Conservation (phyloP, 2,113 vertebrate species). For the Talpa occidentalis region DNA sequence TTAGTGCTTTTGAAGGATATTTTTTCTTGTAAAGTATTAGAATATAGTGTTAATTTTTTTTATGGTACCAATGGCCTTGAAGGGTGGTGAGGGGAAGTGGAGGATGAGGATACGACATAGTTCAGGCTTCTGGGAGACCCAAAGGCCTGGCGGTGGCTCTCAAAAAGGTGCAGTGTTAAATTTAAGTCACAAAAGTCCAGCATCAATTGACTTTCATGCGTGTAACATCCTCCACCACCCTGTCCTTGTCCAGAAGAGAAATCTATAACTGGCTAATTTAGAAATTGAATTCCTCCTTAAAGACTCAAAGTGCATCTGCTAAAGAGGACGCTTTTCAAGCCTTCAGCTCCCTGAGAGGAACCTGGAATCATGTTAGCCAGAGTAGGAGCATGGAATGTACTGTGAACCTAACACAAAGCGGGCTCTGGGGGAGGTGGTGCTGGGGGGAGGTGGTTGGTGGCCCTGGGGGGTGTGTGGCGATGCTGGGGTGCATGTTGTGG, state of each 20-base stretch:
- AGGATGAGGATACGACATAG: no score
- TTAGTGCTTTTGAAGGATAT: background rate
- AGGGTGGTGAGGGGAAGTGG: no score
- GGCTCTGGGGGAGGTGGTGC: no score
- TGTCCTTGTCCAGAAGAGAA: conserved; percentile 35
- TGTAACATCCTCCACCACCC: background rate
- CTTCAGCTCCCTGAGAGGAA: background rate
- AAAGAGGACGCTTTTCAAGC: background rate
- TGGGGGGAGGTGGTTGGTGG: no score
- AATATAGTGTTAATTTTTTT: background rate
- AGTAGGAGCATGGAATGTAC: background rate
- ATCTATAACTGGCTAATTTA: background rate
- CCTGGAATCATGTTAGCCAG: background rate
- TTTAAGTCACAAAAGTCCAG: background rate
- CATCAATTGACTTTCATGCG: background rate
- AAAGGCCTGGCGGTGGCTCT: no score
- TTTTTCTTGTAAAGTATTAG: background rate
- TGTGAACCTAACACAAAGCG: background rate
- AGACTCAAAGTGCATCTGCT: background rate
- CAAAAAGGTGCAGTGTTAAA: background rate
- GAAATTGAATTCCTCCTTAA: conserved; percentile 16
- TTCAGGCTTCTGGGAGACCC: no score
- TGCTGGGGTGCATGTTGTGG: background rate
- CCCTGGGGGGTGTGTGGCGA: background rate
- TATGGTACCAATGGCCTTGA: no score